A percentile compares a stretch with the other conserved stretches of the same genome.
Evolutionary conservation across 2,797 vertebrate genomes (phyloP).

Genomic region (Ataeniobius toweri): DNA sequence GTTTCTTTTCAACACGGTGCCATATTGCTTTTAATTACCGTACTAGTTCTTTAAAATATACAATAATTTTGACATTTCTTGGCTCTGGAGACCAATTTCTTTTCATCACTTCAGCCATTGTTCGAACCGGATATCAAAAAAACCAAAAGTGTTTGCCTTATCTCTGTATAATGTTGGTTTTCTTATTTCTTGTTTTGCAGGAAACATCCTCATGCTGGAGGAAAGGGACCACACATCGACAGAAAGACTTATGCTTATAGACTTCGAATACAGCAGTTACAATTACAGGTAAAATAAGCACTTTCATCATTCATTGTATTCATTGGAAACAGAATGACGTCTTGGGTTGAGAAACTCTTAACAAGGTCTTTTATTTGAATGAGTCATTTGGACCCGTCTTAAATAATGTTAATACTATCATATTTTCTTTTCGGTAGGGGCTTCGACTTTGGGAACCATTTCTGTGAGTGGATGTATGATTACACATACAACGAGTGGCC

Average conservation of each 20-base stretch:
- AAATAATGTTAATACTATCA: background rate
- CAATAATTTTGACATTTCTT: too few species aligned
- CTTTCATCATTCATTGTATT: background rate
- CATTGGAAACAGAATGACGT: background rate
- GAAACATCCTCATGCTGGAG: conserved; percentile 89
- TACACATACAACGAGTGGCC: conserved; percentile 91
- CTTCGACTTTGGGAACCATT: conserved; percentile 96
- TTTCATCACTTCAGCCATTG: too few species aligned
- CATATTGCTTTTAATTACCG: too few species aligned
- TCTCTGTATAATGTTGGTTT: background rate
- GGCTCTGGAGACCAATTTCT: too few species aligned
- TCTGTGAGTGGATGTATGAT: conserved; percentile 94
- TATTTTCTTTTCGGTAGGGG: conserved; percentile 75
- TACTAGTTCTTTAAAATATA: too few species aligned
- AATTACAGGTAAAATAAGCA: conserved; percentile 87
- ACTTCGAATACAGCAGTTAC: conserved; percentile 98
- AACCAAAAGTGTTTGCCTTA: too few species aligned
- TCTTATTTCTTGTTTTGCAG: conserved; percentile 65
- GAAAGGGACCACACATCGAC: conserved; percentile 54
- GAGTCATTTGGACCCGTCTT: background rate
- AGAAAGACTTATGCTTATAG: conserved; percentile 91
- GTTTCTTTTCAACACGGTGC: too few species aligned
- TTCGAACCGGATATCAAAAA: background rate
- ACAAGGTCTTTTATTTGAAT: background rate
- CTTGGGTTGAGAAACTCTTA: background rate